phyloP scores from a whole-genome alignment of 2,113 vertebrate genomes.

The Gyps fulvus region DNA sequence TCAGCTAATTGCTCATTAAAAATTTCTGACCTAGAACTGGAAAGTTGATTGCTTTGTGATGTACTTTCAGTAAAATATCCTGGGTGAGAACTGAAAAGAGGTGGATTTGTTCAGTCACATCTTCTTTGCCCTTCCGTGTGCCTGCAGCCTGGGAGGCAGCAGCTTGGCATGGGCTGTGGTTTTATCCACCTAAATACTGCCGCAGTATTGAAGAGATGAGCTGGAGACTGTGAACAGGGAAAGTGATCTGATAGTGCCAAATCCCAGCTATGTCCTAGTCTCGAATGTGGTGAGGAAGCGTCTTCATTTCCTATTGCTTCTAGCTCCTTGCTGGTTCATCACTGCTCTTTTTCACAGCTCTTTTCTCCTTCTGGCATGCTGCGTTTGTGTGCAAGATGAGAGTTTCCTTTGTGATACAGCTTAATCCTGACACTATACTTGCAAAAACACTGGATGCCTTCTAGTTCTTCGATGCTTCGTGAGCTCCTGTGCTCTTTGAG shows the following conservation, averaged over 20 bases:
- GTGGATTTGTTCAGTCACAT: background rate
- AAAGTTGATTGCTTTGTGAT: background rate
- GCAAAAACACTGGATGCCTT: background rate
- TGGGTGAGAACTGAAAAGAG: background rate
- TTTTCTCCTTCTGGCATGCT: background rate
- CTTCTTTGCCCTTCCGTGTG: background rate
- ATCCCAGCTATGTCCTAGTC: background rate
- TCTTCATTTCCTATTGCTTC: background rate
- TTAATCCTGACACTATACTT: background rate
- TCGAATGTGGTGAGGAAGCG: background rate
- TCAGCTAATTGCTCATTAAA: background rate
- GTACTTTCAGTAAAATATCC: background rate
- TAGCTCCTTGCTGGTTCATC: background rate
- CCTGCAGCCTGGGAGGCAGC: background rate
- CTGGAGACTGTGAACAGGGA: background rate
- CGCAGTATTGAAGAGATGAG: background rate
- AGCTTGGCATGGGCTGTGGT: background rate
- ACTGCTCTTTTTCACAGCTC: background rate
- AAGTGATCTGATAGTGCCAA: background rate
- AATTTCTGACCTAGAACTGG: background rate
- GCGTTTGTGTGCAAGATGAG: background rate
- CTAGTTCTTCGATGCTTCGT: accelerated
- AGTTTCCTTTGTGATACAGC: background rate
- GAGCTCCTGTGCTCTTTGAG: background rate
- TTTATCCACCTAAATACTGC: background rate